These are phyloP conservation scores for Epinephelus awoara DNA, from an alignment of 2,797 vertebrate genomes.

Conservation along the genomic window DNA sequence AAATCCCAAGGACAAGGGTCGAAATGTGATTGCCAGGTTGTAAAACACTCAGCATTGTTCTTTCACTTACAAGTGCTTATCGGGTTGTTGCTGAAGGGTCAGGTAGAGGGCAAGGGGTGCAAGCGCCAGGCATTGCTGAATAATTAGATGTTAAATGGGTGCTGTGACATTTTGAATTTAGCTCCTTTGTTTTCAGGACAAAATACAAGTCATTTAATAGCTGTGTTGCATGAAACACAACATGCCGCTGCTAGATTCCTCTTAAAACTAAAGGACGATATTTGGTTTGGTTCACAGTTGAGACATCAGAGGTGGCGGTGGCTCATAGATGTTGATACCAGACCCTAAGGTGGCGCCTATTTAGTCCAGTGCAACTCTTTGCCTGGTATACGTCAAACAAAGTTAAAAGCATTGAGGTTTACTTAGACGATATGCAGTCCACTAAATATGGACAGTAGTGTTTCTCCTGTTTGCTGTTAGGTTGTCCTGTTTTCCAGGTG, in stretches of 20 bases:
- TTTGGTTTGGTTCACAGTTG: background rate
- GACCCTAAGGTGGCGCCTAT: no score
- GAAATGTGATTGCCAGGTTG: conserved; percentile 43
- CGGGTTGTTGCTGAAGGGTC: conserved; percentile 28
- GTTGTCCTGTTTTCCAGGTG: no score
- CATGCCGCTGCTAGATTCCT: background rate
- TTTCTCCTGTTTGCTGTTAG: no score
- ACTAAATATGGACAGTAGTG: no score
- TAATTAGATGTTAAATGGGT: conserved; percentile 25
- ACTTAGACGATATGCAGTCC: no score
- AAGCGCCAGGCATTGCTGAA: conserved; percentile 1
- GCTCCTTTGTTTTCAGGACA: background rate
- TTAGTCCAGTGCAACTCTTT: no score
- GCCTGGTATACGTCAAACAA: no score
- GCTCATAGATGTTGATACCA: background rate
- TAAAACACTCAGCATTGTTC: conserved; percentile 43
- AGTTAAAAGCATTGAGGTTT: no score
- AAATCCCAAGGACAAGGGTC: conserved; percentile 54
- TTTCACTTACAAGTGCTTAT: conserved; percentile 21
- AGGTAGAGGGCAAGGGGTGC: conserved; percentile 6
- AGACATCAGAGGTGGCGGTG: background rate
- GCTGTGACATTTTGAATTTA: conserved; percentile 18
- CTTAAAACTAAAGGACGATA: background rate
- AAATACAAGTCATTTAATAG: conserved; percentile 9
- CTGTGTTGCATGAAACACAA: background rate